phyloP scores from a whole-genome alignment of 2,797 vertebrate species.

The Synaphobranchus kaupii region DNA sequence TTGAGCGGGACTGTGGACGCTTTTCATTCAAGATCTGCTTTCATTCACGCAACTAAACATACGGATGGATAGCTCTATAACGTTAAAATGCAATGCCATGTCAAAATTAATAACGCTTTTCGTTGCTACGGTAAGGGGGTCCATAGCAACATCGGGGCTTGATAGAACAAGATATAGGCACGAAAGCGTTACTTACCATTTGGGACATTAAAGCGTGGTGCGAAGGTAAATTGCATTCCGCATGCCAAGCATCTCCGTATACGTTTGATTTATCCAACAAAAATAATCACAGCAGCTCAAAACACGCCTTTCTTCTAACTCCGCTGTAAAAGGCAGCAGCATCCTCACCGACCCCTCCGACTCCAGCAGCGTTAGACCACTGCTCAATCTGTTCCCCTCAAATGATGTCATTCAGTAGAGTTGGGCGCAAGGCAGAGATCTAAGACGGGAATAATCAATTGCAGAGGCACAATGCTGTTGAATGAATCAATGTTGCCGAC shows the following conservation, averaged over 20 bases:
- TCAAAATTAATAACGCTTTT: slow-evolving; percentile 19
- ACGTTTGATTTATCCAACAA: slow-evolving; percentile 19
- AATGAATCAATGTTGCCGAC: slow-evolving; percentile 5
- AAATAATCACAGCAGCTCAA: slow-evolving; percentile 24
- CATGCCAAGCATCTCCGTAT: slow-evolving; percentile 22
- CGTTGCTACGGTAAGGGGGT: slow-evolving; percentile 19
- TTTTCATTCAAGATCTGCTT: not conserved
- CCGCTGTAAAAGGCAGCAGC: slow-evolving; percentile 27
- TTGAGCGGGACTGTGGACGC: not conserved
- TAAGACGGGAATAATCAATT: slow-evolving; percentile 55
- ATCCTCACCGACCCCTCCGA: slow-evolving; percentile 23
- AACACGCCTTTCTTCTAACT: slow-evolving; percentile 24
- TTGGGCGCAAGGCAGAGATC: slow-evolving; percentile 57
- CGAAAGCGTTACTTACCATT: slow-evolving; percentile 25
- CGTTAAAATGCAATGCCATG: not conserved
- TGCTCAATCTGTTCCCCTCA: slow-evolving; percentile 37
- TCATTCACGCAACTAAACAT: not conserved
- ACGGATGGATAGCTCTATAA: not conserved
- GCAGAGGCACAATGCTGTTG: slow-evolving; percentile 24
- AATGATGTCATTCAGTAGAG: slow-evolving; percentile 64
- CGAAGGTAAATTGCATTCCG: slow-evolving; percentile 8
- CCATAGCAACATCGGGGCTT: slow-evolving; percentile 34
- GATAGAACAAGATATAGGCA: not conserved
- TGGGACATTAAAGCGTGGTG: slow-evolving; percentile 6
- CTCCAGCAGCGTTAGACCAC: slow-evolving; percentile 24